Conservation (phyloP, 2,113 vertebrate genomes). For the Excalfactoria chinensis region DNA sequence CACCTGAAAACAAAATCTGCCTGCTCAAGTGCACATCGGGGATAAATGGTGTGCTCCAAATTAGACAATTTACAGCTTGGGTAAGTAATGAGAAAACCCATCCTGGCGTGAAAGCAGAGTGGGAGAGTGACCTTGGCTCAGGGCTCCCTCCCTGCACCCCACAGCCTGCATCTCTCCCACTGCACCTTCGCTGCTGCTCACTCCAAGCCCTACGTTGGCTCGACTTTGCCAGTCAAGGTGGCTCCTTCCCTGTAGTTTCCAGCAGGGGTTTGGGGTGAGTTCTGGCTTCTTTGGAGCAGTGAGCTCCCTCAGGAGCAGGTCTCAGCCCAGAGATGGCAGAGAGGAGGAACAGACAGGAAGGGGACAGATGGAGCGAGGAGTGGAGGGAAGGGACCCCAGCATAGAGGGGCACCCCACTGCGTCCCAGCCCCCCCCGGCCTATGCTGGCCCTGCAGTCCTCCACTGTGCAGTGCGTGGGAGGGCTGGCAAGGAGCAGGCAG, state of each 20-base stretch:
- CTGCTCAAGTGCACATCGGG: constrained; percentile 73
- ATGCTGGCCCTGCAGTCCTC: constrained; percentile 26
- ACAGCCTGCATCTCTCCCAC: background rate
- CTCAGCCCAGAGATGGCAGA: background rate
- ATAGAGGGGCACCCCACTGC: accelerated
- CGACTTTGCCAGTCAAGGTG: background rate
- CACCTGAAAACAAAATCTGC: constrained; percentile 77
- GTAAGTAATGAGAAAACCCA: constrained; percentile 58
- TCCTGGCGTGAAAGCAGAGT: background rate
- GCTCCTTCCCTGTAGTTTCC: background rate
- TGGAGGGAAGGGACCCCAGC: background rate
- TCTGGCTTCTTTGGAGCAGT: background rate
- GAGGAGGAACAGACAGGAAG: accelerated
- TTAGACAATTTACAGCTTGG: constrained; percentile 71
- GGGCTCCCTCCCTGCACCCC: background rate
- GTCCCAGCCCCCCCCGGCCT: background rate
- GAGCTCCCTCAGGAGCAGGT: background rate
- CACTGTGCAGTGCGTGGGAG: constrained; percentile 41
- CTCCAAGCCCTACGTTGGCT: background rate
- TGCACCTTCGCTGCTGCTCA: background rate
- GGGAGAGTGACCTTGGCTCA: background rate
- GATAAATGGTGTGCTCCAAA: constrained; percentile 71
- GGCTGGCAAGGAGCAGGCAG: constrained; percentile 63
- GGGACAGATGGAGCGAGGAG: background rate
- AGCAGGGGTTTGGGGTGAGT: background rate